Conservation (phyloP, 2,888 invertebrate genomes). For the Leucoptera coffeella region DNA sequence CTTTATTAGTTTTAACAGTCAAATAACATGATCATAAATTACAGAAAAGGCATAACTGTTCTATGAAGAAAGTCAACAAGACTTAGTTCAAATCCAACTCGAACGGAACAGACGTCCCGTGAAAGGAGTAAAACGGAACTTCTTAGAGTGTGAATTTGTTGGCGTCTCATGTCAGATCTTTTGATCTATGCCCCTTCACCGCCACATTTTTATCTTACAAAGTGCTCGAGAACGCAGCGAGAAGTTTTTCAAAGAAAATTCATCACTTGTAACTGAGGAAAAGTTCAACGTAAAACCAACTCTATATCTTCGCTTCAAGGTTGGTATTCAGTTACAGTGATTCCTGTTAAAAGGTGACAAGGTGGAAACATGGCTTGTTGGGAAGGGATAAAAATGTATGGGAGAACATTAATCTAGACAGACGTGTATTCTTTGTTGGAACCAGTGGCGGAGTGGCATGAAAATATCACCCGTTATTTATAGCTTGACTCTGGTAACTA, state of each 20-base stretch:
- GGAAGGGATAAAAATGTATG: slow-evolving; percentile 42
- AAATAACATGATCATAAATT: too few relatives aligned
- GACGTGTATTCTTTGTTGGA: slow-evolving; percentile 42
- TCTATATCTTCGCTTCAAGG: slow-evolving; percentile 1
- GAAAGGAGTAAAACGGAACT: too few relatives aligned
- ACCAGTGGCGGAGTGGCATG: slow-evolving; percentile 46
- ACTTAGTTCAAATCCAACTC: too few relatives aligned
- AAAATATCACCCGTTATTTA: slow-evolving; percentile 48
- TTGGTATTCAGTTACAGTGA: slow-evolving; percentile 8
- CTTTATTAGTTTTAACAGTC: too few relatives aligned
- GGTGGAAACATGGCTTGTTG: slow-evolving; percentile 16
- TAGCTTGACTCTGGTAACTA: slow-evolving; percentile 16
- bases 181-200: slow-evolving; percentile 40
- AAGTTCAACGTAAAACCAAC: slow-evolving; percentile 8
- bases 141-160: too few relatives aligned
- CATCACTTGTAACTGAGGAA: slow-evolving; percentile 20
- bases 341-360: slow-evolving; percentile 10
- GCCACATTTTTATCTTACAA: slow-evolving; percentile 50
- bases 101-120: too few relatives aligned
- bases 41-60: too few relatives aligned
- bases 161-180: slow-evolving; percentile 23
- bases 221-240: slow-evolving; percentile 45
- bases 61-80: too few relatives aligned
- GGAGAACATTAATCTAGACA: slow-evolving; percentile 48
- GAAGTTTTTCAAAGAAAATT: slow-evolving; percentile 48